Base-by-base conservation (phyloP, 2,113 vertebrate genomes). In the Hemibagrus wyckioides region DNA sequence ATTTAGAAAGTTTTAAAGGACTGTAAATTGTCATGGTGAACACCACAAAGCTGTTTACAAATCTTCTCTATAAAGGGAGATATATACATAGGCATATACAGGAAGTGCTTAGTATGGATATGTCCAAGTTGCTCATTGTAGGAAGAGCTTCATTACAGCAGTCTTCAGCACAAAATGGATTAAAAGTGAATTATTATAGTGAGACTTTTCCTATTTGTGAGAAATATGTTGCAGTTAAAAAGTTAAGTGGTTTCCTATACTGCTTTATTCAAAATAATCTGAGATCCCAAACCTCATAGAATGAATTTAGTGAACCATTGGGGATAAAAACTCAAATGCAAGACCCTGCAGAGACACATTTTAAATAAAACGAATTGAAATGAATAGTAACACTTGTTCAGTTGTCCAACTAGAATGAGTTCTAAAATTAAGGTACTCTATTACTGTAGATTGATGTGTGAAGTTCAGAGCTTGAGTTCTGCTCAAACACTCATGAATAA, bases 401-500 rank as follows among this genome's bases (percentile, higher is more conserved):
- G 9, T 19, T n/a, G 28, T 77, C 30, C 30, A 80, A 57, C 33
- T 28, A 59, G 56, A 59, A 81, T 81, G 21, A 28, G 54, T 10
- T 33, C 54, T 59, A 2, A 81, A 81, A 81, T 81, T 30, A 59
- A 59, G 33, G 21, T 41, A 13, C 33, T 39, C 6, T 57, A 57
- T 8, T 52, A 52, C 48, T 57, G 4, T 25, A 57, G 36, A 57
- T 36, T 25, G 30, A 56, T 23, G 52, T 80, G 79, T 39, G 79
- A 80, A 69, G 80, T 65, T 82, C 84, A 30, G 48, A 80, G 39
- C 54, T 30, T 54, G 33, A 80, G 83, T 61, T 79, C 59, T 57
- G 71, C 71, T 82, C 19, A 85, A 79, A 83, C 67, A 61, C 50
- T 54, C 25, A 19, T 59, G 69, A 76, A 84, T 89, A 86, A 90